Evolutionary conservation across 30 jellyfish, hydroid and myxozoan species (phyloP), one percentile per base, ranked within the genome.

Genomic region (Chrysaora quinquecirrha): DNA sequence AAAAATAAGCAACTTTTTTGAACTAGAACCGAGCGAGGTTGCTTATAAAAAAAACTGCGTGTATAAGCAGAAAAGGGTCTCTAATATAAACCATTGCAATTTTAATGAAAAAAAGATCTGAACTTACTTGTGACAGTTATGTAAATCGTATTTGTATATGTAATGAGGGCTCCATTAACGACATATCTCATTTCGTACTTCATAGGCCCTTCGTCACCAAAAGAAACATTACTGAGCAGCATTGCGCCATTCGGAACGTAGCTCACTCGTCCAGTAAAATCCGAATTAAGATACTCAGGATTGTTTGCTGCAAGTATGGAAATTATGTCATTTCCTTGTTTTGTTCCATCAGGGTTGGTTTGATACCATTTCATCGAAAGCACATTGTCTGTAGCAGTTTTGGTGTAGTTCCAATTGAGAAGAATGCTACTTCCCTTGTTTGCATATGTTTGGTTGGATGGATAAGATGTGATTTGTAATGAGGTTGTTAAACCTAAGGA

Each of bases 161-260:
- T 20, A 24, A 31, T 64, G 80, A 1, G 47, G 0, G 66, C 21
- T 27, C 22, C 85, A 75, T 19, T 12, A 56, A 48, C 48, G 19
- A 12, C 16, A 28, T 35, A 69, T n/a, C 10, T 64, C 6, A 82
- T 16, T 16, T 43, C 3, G n/a, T 75, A 82, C 9, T 24, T 30
- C 43, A 68, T 43, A 34, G 56, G 62, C 14, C 92, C 84, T 52
- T 82, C 85, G 49, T 82, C 92, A 7, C 85, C 18, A 10, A 82
- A 48, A 20, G 68, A 0, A 25, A 82, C 64, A 56, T 82, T 82
- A 21, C 29, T 60, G 12, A 82, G 38, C 12, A 49, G 71, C 78
- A 82, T 43, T 1, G 64, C 92, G 6, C 83, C 92, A 82, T 68
- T 69, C 34, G 92, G 68, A 12, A 30, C 62, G 23, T 82, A 70